phyloP scores from a whole-genome alignment of 2,113 vertebrate genomes.

The Chionomys nivalis region DNA sequence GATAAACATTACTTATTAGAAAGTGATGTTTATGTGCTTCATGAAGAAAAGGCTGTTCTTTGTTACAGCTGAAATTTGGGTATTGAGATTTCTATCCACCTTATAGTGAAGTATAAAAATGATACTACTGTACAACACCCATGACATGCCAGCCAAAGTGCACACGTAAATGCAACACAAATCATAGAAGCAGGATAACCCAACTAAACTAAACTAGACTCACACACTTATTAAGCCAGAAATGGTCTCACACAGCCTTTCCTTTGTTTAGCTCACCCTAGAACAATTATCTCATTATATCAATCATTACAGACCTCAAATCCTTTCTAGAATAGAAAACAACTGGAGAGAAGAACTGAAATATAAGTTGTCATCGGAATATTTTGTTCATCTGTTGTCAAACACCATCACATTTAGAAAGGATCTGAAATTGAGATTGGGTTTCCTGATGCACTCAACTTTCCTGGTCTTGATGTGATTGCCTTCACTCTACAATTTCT shows the following conservation, averaged over 20 bases:
- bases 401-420: background rate
- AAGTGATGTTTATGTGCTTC: background rate
- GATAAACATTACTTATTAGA: constrained; percentile 1
- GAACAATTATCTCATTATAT: constrained; percentile 38
- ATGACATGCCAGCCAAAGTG: background rate
- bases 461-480: background rate
- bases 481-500: background rate
- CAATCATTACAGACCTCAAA: constrained; percentile 6
- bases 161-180: background rate
- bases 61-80: constrained; percentile 42
- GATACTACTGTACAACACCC: background rate
- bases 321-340: background rate
- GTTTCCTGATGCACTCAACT: background rate
- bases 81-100: background rate
- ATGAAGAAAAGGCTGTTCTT: background rate
- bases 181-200: constrained; percentile 1
- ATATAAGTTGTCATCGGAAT: background rate
- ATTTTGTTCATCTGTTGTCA: constrained; percentile 21
- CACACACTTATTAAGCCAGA: background rate
- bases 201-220: background rate
- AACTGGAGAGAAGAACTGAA: background rate
- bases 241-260: background rate
- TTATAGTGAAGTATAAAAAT: background rate
- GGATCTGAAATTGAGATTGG: constrained; percentile 11
- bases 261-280: background rate